phyloP scores from a whole-genome alignment of 2,888 invertebrate species.

The Mythimna pallens region DNA sequence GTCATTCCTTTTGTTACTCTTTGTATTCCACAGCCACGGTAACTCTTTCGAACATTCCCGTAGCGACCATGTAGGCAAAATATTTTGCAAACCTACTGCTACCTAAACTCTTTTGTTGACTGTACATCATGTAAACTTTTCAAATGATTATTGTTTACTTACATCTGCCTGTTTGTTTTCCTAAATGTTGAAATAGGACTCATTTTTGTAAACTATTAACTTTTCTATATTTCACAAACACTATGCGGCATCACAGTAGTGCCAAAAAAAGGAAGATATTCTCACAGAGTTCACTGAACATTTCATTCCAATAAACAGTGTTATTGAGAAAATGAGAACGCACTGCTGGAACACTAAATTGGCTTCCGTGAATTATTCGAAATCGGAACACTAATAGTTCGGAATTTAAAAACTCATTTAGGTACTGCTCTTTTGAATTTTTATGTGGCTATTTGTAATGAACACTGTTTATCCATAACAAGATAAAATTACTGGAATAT shows the following conservation, averaged over 20 bases:
- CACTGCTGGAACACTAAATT: constrained; percentile 23
- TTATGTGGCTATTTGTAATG: constrained; percentile 10
- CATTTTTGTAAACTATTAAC: constrained; percentile 62
- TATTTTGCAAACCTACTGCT: not conserved
- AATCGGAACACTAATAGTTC: constrained; percentile 29
- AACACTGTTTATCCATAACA: constrained; percentile 11
- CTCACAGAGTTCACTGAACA: constrained; percentile 1
- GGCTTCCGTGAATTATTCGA: constrained; percentile 38
- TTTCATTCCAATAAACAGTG: constrained; percentile 20
- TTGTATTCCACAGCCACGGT: no score
- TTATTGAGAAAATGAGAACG: constrained; percentile 51
- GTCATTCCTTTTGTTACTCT: no score
- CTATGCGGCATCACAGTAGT: constrained; percentile 37
- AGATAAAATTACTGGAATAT: constrained; percentile 20
- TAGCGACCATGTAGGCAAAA: no score
- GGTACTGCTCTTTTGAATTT: constrained; percentile 7
- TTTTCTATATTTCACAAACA: constrained; percentile 33
- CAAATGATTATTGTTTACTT: constrained; percentile 54
- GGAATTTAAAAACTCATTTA: constrained; percentile 19
- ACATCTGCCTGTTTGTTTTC: constrained; percentile 73
- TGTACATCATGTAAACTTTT: not conserved
- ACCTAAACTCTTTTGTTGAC: not conserved
- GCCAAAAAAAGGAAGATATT: constrained; percentile 46
- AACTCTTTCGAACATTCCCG: no score
- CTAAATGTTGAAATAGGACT: constrained; percentile 73